These are phyloP conservation scores for Malurus alboscapulatus DNA, from an alignment of 2,113 vertebrate genomes.

Conservation along the genomic window DNA sequence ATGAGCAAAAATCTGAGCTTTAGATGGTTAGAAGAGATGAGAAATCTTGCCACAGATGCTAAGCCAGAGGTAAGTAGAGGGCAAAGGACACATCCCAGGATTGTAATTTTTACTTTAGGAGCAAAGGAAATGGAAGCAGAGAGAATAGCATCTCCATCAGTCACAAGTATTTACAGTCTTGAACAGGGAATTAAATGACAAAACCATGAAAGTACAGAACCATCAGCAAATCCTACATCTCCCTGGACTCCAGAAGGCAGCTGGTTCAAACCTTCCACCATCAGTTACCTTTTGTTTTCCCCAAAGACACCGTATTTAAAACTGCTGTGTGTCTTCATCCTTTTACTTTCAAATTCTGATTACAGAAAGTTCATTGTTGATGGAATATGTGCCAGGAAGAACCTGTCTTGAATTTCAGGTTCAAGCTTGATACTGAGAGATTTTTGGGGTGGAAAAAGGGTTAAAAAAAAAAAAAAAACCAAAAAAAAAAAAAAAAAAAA, in stretches of 20 bases:
- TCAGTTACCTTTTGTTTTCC: neutral
- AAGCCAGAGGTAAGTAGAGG: neutral
- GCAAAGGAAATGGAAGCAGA: neutral
- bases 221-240: neutral
- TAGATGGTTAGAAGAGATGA: neutral
- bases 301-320: neutral
- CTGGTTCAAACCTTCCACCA: neutral
- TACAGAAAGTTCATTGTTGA: neutral
- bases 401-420: neutral
- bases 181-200: constrained; percentile 18
- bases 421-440: neutral
- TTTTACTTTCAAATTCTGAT: neutral
- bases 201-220: neutral
- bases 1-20: neutral
- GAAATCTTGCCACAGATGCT: neutral
- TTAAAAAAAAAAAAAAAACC: neutral
- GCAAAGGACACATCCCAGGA: neutral
- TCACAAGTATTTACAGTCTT: neutral
- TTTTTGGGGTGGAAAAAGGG: neutral
- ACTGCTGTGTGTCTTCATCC: neutral
- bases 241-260: neutral
- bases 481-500: neutral
- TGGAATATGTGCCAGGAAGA: neutral
- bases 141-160: neutral
- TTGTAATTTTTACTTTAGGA: neutral